A percentile compares a stretch with the other conserved stretches of the same genome.
These are phyloP conservation scores for Physeter macrocephalus DNA, from an alignment of 2,113 vertebrate species.

Conservation along the genomic window DNA sequence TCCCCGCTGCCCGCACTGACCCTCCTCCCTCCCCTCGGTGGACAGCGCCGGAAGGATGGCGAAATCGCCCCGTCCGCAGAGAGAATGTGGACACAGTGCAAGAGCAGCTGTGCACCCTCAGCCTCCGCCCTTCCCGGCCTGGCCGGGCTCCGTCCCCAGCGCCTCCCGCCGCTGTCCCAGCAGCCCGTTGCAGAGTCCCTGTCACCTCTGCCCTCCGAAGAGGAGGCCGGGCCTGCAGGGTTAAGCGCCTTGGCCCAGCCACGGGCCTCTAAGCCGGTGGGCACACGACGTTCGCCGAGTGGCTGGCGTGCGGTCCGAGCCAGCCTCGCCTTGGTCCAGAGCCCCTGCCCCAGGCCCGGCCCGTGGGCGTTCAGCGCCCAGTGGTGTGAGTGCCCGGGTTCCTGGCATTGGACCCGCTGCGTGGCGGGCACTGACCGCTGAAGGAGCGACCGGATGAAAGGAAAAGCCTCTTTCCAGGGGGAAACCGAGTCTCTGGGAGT, in stretches of 20 bases:
- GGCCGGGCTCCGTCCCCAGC: not conserved
- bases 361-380: accelerated
- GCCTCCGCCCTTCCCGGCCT: not conserved
- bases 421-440: accelerated
- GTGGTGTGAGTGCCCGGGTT: accelerated
- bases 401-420: accelerated
- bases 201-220: accelerated
- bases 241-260: accelerated
- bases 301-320: accelerated
- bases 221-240: accelerated
- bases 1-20: not conserved
- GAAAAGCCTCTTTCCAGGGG: accelerated
- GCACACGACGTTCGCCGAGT: accelerated
- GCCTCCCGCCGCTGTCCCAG: not conserved
- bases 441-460: not conserved
- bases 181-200: too few species aligned
- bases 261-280: accelerated
- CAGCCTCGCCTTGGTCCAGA: accelerated
- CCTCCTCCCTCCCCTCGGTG: too few species aligned
- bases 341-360: not conserved
- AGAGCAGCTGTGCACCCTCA: not conserved
- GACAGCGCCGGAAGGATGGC: accelerated
- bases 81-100: accelerated
- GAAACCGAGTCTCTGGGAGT: not conserved
- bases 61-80: accelerated